Evolutionary conservation across 2,113 vertebrate species (phyloP).

Genomic region (Orthonyx spaldingii): DNA sequence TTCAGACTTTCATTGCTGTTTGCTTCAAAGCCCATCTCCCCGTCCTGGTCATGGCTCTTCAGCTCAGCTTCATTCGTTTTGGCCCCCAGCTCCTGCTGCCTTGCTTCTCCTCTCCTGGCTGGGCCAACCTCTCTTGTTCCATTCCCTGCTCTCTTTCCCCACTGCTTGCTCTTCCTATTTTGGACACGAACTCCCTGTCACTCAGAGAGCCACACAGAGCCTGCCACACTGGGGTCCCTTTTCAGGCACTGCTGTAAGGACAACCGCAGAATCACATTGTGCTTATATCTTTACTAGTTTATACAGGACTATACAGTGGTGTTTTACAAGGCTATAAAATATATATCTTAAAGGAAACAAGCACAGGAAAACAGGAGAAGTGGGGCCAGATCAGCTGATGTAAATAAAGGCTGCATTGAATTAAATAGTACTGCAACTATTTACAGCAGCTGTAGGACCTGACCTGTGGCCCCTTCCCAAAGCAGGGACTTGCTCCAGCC

Average conservation of each 20-base stretch:
- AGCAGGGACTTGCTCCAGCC: not conserved
- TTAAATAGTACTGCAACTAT: not conserved
- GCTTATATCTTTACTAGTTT: slow-evolving; percentile 28
- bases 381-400: slow-evolving; percentile 48
- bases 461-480: not conserved
- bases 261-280: not conserved
- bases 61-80: not conserved
- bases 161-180: not conserved
- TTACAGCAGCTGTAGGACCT: slow-evolving; percentile 49
- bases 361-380: slow-evolving; percentile 28
- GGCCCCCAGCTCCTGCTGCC: not conserved
- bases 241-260: not conserved
- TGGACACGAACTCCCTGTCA: not conserved
- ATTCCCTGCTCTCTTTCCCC: not conserved
- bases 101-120: not conserved
- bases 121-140: not conserved
- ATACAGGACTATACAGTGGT: slow-evolving; percentile 34
- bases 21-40: not conserved
- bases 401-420: slow-evolving; percentile 54
- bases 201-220: not conserved
- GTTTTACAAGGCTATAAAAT: slow-evolving; percentile 58
- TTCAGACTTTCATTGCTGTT: not conserved
- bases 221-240: not conserved
- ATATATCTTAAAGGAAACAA: slow-evolving; percentile 49
- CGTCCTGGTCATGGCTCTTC: accelerated